Conservation (phyloP, 2,113 vertebrate species). For the Enhydra lutris region DNA sequence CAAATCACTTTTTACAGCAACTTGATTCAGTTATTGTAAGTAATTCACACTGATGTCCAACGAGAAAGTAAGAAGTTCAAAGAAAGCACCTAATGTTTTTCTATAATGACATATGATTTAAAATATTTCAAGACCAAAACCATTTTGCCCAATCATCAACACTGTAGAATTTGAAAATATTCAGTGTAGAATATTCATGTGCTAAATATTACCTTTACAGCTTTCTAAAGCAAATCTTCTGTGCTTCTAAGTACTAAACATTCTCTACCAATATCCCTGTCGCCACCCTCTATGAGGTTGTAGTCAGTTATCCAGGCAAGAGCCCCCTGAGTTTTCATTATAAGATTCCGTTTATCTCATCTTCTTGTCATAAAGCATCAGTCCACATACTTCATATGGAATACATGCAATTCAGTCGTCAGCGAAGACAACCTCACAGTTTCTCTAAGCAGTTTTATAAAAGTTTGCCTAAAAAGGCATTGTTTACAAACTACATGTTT, state of each 20-base stretch:
- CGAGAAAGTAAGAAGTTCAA: constrained; percentile 8
- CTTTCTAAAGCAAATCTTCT: background rate
- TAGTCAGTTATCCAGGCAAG: background rate
- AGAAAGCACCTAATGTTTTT: background rate
- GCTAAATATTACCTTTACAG: background rate
- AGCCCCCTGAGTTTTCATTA: background rate
- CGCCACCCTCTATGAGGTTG: background rate
- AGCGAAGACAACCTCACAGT: background rate
- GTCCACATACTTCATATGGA: background rate
- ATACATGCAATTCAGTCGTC: background rate
- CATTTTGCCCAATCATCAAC: background rate
- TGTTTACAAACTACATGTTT: background rate
- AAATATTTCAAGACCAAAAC: constrained; percentile 22
- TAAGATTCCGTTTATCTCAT: background rate
- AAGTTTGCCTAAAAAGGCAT: background rate
- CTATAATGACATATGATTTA: constrained; percentile 8
- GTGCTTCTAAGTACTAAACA: background rate
- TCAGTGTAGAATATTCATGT: background rate
- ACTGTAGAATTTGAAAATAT: background rate
- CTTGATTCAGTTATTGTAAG: constrained; percentile 37
- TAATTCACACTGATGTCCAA: background rate
- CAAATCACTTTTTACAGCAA: constrained; percentile 14
- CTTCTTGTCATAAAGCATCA: background rate
- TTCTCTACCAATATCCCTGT: background rate
- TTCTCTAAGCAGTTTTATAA: background rate